Evolutionary conservation across 2,113 vertebrate genomes (phyloP), one percentile per base, ranked within the genome.

Genomic region (Sula dactylatra): DNA sequence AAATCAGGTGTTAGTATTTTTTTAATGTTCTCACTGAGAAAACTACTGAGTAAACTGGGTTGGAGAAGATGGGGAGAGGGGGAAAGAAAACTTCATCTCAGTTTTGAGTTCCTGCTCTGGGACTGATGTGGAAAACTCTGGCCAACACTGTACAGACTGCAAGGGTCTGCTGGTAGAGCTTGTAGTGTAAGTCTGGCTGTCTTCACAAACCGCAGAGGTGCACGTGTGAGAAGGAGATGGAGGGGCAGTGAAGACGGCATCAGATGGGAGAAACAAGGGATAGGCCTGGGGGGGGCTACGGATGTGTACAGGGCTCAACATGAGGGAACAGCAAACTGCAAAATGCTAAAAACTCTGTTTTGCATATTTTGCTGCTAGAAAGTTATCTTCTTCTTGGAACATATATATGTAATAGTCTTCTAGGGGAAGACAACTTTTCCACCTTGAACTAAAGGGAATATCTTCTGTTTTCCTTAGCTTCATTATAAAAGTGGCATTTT

Each of bases 1-100:
- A 94, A 97, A 95, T 97, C 92, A 95, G 86, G 91, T 96, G 90
- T 93, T 96, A 86, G 86, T 92, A 76, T 92, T 97, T 97, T 96
- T 96, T 88, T 87, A 94, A 94, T 81, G 61, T 94, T 97, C 85
- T 96, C 58, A 62, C 47, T 69, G 85, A 97, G 79, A 88, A 94
- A 96, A 94, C 64, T 78, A 88, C 55, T 25, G 61, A 89, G 66
- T 94, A 91, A 70, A 89, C 77, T 16, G 58, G 4, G 34, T 93
- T 84, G 73, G 73, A 89, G n/a, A 44, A 94, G 31, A 10, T 0
- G 0, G 26, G 65, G 61, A 94, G 69, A 69, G 6, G 14, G 8
- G 10, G 40, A 50, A 86, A 59, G 56, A 79, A 91, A 86, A 58
- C 71, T 90, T 90, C 27, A 27, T 69, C 47, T 80, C 21, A 25